These are phyloP conservation scores for Drosophila paranaensis DNA, from an alignment of 2,888 invertebrate species.

Conservation along the genomic window DNA sequence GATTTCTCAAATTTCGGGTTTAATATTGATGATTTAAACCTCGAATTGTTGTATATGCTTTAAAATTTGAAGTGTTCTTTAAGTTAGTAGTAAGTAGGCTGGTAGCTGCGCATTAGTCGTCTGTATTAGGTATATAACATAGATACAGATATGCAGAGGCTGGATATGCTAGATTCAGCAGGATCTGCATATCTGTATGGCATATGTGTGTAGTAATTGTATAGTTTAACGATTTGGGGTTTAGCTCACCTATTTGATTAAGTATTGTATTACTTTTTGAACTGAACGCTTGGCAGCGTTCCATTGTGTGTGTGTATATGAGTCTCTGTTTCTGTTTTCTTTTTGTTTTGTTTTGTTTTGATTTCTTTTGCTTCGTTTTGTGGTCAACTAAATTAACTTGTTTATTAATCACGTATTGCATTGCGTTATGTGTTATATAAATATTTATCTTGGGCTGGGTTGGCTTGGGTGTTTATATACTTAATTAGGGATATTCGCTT, in stretches of 20 bases:
- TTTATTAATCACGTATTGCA: slow-evolving; percentile 59
- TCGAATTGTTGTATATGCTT: slow-evolving; percentile 18
- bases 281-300: slow-evolving; percentile 53
- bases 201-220: slow-evolving; percentile 56
- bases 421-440: slow-evolving; percentile 37
- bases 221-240: slow-evolving; percentile 82
- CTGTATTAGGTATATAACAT: slow-evolving; percentile 56
- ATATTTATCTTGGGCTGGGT: slow-evolving; percentile 21
- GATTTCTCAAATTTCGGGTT: slow-evolving; percentile 1
- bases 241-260: slow-evolving; percentile 84
- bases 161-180: slow-evolving; percentile 1
- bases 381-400: slow-evolving; percentile 76
- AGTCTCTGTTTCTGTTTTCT: slow-evolving; percentile 34
- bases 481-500: slow-evolving; percentile 72
- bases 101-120: slow-evolving; percentile 75
- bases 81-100: slow-evolving; percentile 64
- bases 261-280: slow-evolving; percentile 64
- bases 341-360: slow-evolving; percentile 5
- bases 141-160: slow-evolving; percentile 21
- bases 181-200: slow-evolving; percentile 25
- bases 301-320: slow-evolving; percentile 47
- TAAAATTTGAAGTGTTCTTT: slow-evolving; percentile 25
- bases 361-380: slow-evolving; percentile 36
- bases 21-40: neutral
- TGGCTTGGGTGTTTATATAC: slow-evolving; percentile 25